Evolutionary conservation across 2,113 vertebrate species (phyloP).

Genomic region (Solea solea): DNA sequence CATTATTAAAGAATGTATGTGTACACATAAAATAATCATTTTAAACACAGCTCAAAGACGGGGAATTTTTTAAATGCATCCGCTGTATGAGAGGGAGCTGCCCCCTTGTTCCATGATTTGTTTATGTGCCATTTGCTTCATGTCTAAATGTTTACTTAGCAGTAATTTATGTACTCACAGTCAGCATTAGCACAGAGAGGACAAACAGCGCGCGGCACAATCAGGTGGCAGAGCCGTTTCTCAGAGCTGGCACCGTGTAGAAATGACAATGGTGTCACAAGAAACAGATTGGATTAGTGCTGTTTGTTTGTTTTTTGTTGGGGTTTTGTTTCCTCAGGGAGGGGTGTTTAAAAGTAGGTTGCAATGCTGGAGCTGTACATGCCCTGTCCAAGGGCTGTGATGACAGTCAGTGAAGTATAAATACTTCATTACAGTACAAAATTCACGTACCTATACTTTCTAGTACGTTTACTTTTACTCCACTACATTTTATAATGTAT

Average conservation of each 20-base stretch:
- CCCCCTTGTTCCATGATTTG: conserved; percentile 63
- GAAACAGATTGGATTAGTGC: conserved; percentile 76
- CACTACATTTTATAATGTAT: no score
- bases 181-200: conserved; percentile 61
- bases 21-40: conserved; percentile 66
- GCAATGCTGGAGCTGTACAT: conserved; percentile 71
- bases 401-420: conserved; percentile 73
- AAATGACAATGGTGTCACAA: conserved; percentile 64
- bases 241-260: conserved; percentile 19
- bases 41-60: conserved; percentile 56
- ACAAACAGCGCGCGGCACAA: conserved; percentile 56
- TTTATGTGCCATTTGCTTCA: conserved; percentile 52
- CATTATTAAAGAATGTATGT: conserved; percentile 71
- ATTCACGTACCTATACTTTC: conserved; percentile 7
- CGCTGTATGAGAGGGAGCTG: conserved; percentile 17
- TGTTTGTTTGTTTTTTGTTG: conserved; percentile 13
- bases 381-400: conserved; percentile 67
- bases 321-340: conserved; percentile 37
- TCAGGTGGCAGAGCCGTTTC: conserved; percentile 45
- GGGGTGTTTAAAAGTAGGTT: conserved; percentile 75
- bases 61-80: conserved; percentile 36
- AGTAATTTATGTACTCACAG: conserved; percentile 69
- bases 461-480: no score
- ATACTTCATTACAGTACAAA: conserved; percentile 12
- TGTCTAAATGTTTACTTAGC: conserved; percentile 70